Evolutionary conservation across 2,797 vertebrate species (phyloP).

Genomic region (Jordanella pulchra): DNA sequence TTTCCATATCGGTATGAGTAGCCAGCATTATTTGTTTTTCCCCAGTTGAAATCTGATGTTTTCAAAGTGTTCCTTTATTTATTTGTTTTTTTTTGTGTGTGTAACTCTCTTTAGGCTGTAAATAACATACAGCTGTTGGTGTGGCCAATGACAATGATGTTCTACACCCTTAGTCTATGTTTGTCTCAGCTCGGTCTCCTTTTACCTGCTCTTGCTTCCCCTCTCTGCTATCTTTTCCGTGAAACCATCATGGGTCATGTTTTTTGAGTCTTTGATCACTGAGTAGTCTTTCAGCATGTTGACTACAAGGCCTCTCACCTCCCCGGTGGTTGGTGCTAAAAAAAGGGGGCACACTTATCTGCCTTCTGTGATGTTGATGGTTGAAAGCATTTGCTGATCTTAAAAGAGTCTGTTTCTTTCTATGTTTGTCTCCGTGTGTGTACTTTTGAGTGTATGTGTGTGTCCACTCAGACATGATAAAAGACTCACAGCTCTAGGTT

Average conservation of each 20-base stretch:
- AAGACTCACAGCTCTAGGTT: conserved; percentile 59
- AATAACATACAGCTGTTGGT: conserved; percentile 15
- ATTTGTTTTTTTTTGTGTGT: background rate
- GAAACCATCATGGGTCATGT: conserved; percentile 71
- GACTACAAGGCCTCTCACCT: conserved; percentile 78
- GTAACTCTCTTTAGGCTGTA: conserved; percentile 4
- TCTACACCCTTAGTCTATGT: conserved; percentile 41
- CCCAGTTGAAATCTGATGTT: too few species aligned
- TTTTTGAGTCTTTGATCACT: conserved; percentile 74
- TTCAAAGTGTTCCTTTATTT: too few species aligned
- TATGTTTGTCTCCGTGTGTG: conserved; percentile 29
- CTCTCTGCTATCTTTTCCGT: conserved; percentile 60
- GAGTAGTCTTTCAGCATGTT: conserved; percentile 75
- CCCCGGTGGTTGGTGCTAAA: conserved; percentile 72
- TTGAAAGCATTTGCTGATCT: conserved; percentile 77
- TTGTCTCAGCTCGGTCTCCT: conserved; percentile 64
- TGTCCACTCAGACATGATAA: conserved; percentile 69
- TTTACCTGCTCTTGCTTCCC: conserved; percentile 56
- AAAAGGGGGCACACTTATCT: conserved; percentile 72
- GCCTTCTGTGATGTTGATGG: conserved; percentile 76
- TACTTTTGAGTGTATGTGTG: conserved; percentile 35
- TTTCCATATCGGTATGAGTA: too few species aligned
- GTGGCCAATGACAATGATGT: conserved; percentile 51
- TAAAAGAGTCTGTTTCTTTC: conserved; percentile 50
- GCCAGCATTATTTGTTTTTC: too few species aligned